Percentiles rank a stretch among this genome's conserved stretches.
Conservation (phyloP, 2,797 vertebrate genomes). For the Heterohyrax brucei region DNA sequence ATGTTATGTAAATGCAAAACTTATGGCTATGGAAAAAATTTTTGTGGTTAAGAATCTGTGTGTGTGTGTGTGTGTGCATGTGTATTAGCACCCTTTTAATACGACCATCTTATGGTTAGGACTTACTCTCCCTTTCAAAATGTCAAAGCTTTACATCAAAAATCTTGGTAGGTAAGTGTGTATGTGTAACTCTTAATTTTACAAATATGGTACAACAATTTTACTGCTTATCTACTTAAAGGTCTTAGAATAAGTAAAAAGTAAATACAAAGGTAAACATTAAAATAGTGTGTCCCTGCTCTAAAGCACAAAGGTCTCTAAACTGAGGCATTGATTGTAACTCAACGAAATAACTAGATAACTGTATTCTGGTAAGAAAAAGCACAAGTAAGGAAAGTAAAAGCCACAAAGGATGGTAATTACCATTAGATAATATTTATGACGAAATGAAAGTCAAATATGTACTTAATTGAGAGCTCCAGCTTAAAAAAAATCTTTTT, state of each 20-base stretch:
- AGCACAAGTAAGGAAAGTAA: not conserved
- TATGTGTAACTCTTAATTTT: conserved; percentile 37
- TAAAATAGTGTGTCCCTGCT: not conserved
- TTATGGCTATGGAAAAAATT: not conserved
- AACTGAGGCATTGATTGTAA: not conserved
- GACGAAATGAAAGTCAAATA: conserved; percentile 6
- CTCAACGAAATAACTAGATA: conserved; percentile 31
- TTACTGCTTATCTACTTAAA: not conserved
- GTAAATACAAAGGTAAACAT: conserved; percentile 46
- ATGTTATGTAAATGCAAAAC: not conserved
- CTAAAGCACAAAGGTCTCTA: conserved; percentile 19
- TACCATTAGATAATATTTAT: not conserved
- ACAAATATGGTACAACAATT: not conserved
- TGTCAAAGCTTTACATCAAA: conserved; percentile 46
- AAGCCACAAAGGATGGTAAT: not conserved
- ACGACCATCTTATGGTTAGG: conserved; percentile 21
- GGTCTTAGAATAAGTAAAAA: not conserved
- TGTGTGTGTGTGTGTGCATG: not conserved
- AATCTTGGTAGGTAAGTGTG: not conserved
- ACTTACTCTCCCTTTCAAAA: conserved; percentile 9
- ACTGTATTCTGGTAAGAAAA: conserved; percentile 6
- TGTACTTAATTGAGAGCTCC: not conserved
- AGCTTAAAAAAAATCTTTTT: conserved; percentile 41
- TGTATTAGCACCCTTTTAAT: conserved; percentile 18
- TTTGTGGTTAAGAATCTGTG: not conserved